Base-by-base conservation (phyloP, 2,888 invertebrate genomes). In the Malthinus flaveolus region DNA sequence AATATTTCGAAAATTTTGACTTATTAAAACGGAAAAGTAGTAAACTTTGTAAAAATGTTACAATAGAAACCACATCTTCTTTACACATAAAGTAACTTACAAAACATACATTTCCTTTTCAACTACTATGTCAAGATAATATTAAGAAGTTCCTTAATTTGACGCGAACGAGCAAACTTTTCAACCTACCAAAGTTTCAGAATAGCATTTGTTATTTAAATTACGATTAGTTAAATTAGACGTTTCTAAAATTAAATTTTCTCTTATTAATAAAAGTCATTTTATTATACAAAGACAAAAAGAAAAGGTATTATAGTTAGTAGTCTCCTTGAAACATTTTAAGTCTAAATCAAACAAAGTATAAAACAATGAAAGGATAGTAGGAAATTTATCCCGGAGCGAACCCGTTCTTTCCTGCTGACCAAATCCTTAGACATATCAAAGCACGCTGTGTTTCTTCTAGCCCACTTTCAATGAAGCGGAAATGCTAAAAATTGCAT, bases 341-440 rank as follows among this genome's bases (percentile, higher is more conserved):
- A 35, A 56, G 44, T 46, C 51, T 44, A 35, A 44, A 59, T 50
- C 56, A 60, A 23, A 46, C 57, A 56, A 62, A 56, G 51, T 56
- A n/a, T n/a, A 55, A 49, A 59, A 51, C 58, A 56, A 55, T 57
- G 62, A 55, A 54, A 63, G 64, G 67, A 66, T 65, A 61, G 66
- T 66, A 66, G 69, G 68, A 69, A 68, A 68, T 66, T 65, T 62
- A 56, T 63, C 71, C 72, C 63, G 67, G 64, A 49, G 72, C 52
- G 68, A 61, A 61, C 56, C 64, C 64, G 63, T 62, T 66, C 68
- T 65, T 62, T 68, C 71, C 70, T 65, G 72, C 72, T 72, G 72
- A 64, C 68, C 70, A 65, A 67, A 68, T 71, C 68, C 70, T 65
- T 63, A 66, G 57, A 67, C 66, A 63, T 63, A 68, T 69, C 67